Evolutionary conservation across 2,113 vertebrate species (phyloP), one percentile per base, ranked within the genome.

Genomic region (Lampris megalopsis): DNA sequence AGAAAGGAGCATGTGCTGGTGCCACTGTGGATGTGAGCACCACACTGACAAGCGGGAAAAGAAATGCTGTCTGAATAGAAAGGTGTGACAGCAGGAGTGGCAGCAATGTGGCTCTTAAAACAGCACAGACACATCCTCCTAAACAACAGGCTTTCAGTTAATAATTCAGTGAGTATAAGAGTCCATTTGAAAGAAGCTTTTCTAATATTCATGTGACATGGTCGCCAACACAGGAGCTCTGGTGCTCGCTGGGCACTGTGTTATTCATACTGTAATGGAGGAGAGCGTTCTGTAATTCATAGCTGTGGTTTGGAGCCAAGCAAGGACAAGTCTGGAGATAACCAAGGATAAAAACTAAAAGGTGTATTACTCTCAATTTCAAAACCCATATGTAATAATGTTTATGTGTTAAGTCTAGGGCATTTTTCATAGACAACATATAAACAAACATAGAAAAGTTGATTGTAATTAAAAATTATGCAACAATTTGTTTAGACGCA

Each of bases 191-290:
- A 80, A 88, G 76, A 68, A 58, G 80, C n/a, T 68, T 80, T 79
- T 92, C 80, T 85, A 91, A 91, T 91, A 92, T 92, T 90, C 73
- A 92, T 92, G 89, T 78, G 86, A 92, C 86, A 88, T 89, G 88
- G 91, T 92, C 81, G 84, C 84, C 82, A 80, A 87, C 86, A 88
- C 79, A 84, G 85, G 72, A 89, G 82, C 60, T 86, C 82, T 63
- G 76, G 60, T 83, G 86, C 88, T 90, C 87, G 61, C 75, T 70
- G 81, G 75, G 80, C 70, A 45, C 68, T 45, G 47, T 86, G 84
- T 83, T 88, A 90, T 84, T 89, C 87, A 91, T 76, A 84, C 83
- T 56, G 76, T 49, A 72, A 85, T 64, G 43, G 66, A 79, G 56
- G n/a, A 71, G 40, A 47, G 62, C 49, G 48, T 74, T 91, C 83